phyloP scores from a whole-genome alignment of 2,888 invertebrate genomes.

The Drosophila meridiana region DNA sequence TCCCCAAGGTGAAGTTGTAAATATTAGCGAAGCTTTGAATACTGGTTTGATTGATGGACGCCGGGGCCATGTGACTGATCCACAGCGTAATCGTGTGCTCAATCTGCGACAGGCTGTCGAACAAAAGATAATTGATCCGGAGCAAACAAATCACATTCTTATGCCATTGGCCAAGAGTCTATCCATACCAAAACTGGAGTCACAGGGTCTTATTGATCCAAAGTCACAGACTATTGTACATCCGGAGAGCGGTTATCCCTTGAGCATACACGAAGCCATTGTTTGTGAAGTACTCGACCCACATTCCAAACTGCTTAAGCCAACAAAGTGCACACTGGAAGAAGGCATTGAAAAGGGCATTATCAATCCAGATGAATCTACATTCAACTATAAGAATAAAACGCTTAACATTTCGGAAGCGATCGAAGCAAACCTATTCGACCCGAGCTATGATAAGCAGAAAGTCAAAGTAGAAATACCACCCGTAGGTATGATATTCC shows the following conservation, averaged over 20 bases:
- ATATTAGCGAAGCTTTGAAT: conserved; percentile 91
- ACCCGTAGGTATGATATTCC: conserved; percentile 93
- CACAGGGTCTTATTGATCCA: conserved; percentile 93
- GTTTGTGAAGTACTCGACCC: conserved; percentile 95
- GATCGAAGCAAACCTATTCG: conserved; percentile 89
- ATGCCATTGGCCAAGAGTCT: conserved; percentile 92
- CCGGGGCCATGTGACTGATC: conserved; percentile 92
- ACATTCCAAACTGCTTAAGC: conserved; percentile 89
- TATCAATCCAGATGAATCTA: conserved; percentile 89
- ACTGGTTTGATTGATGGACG: conserved; percentile 89
- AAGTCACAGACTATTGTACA: conserved; percentile 91
- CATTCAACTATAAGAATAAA: conserved; percentile 88
- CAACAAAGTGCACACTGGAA: conserved; percentile 89
- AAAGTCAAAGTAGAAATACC: conserved; percentile 87
- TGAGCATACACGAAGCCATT: conserved; percentile 93
- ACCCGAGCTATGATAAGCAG: conserved; percentile 73
- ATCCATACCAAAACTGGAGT: conserved; percentile 92
- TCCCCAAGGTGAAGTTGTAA: conserved; percentile 87
- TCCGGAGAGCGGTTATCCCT: conserved; percentile 92
- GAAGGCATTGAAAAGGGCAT: conserved; percentile 91
- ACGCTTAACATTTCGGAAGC: conserved; percentile 89
- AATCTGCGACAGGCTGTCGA: conserved; percentile 94
- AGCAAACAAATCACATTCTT: conserved; percentile 90
- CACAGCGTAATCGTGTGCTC: conserved; percentile 91
- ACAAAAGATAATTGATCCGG: conserved; percentile 92